Base-by-base conservation (phyloP, 2,888 invertebrate species). In the Cataglyphis rosenhaueri region DNA sequence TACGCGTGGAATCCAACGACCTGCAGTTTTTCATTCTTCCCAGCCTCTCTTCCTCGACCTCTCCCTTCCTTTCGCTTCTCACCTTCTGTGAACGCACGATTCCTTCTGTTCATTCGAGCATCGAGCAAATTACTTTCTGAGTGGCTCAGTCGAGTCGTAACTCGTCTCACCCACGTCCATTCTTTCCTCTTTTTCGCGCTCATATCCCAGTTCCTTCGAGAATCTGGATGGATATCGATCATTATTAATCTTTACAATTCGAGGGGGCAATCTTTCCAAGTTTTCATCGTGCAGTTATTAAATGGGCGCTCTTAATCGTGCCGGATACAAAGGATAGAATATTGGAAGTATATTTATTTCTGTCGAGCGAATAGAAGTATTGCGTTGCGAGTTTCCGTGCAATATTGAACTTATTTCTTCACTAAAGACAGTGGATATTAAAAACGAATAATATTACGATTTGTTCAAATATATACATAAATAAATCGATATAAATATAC, bases 91-190 rank as follows among this genome's bases (percentile, higher is more conserved):
- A 85, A 74, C 85, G 88, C 84, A 85, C 78, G 85, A 68, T 83
- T 84, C 74, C 84, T 81, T 76, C 82, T 85, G 84, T 83, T 84
- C 86, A 81, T 65, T 86, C 85, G 68, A 79, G 90, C 88, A 89
- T 91, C 78, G 88, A 86, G 88, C 90, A 91, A 91, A 91, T 91
- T 91, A 91, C 91, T 91, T 91, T 89, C 88, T 68, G 87, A 91
- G 90, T 90, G 88, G 89, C 87, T 91, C 85, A 86, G 85, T 81
- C 81, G 66, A 83, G 81, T 75, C 78, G 73, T 82, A 76, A 81
- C 83, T 82, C 73, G 52, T 81, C 83, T 73, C 79, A 81, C 62
- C 83, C 75, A 57, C 65, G 76, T 75, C 68, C 81, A 82, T 87
- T 88, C 83, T 84, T 82, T 79, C 76, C 70, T 66, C 74, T 52